Evolutionary conservation across 2,113 vertebrate species (phyloP), one percentile per base, ranked within the genome.

Genomic region (Sturnus vulgaris): DNA sequence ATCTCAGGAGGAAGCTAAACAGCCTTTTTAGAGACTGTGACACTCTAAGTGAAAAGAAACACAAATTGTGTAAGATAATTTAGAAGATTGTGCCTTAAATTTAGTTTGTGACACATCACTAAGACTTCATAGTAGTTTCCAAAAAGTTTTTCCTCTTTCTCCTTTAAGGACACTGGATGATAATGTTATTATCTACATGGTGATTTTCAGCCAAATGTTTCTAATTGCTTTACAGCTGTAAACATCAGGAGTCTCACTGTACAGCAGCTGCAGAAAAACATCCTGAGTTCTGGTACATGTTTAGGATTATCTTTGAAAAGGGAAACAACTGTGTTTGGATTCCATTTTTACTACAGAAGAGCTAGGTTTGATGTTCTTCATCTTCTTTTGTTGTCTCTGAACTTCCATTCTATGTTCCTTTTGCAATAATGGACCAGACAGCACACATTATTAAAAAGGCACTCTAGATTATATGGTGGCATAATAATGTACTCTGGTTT

Each of bases 401-500:
- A 85, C 37, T 64, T 6, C n/a, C 66, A 23, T 92, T 93, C 46
- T 61, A 5, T 61, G 46, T 90, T 49, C 59, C 83, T 94, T 91
- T 90, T 73, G 28, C 25, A 53, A 59, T 90, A 94, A 93, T 92
- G 63, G 63, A 37, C 75, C 46, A 72, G 66, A 90, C 14, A 0
- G 59, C 61, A 86, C 55, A 57, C 63, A 57, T 73, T 72, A 69
- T 93, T 92, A 65, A 90, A 90, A 92, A 95, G 61, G 55, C 88
- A 40, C 49, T 82, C 90, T 71, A 93, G 90, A 94, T 93, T 94
- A 77, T 70, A 93, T 65, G 60, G 82, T 59, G 31, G 23, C 40
- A 69, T 85, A 94, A 84, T 91, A 90, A 80, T 80, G 66, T 90
- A 92, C 82, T 86, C 82, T 93, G 49, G 53, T 92, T 92, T 93